Conservation (phyloP, 2,888 invertebrate species). For the Standfussiana lucernea region DNA sequence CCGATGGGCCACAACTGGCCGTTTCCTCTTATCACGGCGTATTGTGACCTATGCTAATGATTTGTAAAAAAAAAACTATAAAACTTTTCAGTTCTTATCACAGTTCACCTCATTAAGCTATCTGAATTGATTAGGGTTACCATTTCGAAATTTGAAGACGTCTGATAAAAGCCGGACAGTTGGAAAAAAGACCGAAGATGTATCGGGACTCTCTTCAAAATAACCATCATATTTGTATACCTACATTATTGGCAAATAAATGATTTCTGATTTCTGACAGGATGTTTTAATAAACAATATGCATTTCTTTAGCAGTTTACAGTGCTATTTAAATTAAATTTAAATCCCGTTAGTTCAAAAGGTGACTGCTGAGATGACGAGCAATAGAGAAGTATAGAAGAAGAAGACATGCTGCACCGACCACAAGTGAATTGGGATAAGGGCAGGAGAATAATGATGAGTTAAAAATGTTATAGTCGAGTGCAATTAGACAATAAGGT, state of each 20-base stretch:
- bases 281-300: background rate
- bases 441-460: too few species aligned
- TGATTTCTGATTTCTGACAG: too few species aligned
- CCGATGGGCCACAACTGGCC: background rate
- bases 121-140: background rate
- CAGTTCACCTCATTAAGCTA: slow-evolving; percentile 3
- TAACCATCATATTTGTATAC: too few species aligned
- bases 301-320: background rate
- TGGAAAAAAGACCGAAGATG: background rate
- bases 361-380: too few species aligned
- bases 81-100: slow-evolving; percentile 19
- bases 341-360: background rate
- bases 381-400: too few species aligned
- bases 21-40: background rate
- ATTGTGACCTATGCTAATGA: background rate
- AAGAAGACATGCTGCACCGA: too few species aligned
- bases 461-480: too few species aligned
- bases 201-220: too few species aligned
- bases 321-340: background rate
- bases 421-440: too few species aligned
- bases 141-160: background rate
- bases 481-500: too few species aligned
- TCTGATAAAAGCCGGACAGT: background rate
- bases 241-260: too few species aligned
- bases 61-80: background rate